phyloP scores from a whole-genome alignment of 2,797 vertebrate species.

The Buceros bicornis region DNA sequence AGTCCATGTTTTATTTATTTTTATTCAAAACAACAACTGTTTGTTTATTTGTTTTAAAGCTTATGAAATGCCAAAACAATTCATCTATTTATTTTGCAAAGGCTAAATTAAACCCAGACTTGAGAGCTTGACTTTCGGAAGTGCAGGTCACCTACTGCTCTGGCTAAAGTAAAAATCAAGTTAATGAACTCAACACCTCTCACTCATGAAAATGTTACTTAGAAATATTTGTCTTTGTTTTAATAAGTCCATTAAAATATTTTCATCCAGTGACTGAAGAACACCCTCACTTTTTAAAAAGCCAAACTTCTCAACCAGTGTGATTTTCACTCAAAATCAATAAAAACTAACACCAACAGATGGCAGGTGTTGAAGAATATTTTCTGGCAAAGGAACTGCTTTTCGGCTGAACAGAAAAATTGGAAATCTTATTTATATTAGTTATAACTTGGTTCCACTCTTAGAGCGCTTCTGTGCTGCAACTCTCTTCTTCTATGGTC shows the following conservation, averaged over 20 bases:
- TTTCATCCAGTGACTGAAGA: neutral
- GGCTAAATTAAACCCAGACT: neutral
- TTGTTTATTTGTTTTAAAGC: slow-evolving; percentile 54
- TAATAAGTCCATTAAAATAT: neutral
- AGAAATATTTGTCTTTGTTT: neutral
- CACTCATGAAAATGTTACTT: neutral
- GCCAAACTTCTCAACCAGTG: neutral
- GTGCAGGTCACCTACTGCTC: slow-evolving; percentile 2
- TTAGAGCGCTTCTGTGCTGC: neutral
- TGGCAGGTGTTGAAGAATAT: slow-evolving; percentile 26
- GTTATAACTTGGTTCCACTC: neutral
- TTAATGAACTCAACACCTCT: slow-evolving; percentile 27
- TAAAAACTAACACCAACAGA: slow-evolving; percentile 41
- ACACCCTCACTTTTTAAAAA: neutral
- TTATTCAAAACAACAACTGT: slow-evolving; percentile 52
- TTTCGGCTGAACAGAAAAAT: neutral
- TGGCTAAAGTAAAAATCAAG: slow-evolving; percentile 18
- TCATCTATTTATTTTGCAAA: slow-evolving; percentile 9
- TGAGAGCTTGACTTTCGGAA: slow-evolving; percentile 16
- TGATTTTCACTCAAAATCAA: slow-evolving; percentile 23
- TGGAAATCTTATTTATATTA: neutral
- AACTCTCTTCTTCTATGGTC: neutral
- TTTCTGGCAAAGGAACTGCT: neutral
- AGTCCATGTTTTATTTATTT: slow-evolving; percentile 40
- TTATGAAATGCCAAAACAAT: slow-evolving; percentile 41